Percentiles rank a stretch among this genome's conserved stretches.
Evolutionary conservation across 2,888 invertebrate genomes (phyloP).

Genomic region (Drosophila atroscutellata): DNA sequence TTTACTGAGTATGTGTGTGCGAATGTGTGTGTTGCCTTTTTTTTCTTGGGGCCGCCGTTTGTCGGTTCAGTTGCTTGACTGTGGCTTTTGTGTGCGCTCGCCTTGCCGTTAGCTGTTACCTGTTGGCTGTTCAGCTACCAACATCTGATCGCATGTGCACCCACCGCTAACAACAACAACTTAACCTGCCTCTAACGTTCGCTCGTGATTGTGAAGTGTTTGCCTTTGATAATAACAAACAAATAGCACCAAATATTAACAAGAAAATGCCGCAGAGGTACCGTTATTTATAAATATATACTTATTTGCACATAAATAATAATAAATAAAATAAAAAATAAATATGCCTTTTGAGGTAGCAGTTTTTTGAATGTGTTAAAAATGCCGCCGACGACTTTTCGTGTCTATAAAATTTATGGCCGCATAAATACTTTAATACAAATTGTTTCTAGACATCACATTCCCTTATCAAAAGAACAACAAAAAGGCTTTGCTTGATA

Average conservation of each 20-base stretch:
- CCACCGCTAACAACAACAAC: conserved; percentile 39
- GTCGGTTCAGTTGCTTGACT: conserved; percentile 70
- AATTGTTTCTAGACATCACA: conserved; percentile 63
- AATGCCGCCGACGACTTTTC: conserved; percentile 35
- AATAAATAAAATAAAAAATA: conserved; percentile 5
- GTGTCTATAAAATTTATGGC: conserved; percentile 71
- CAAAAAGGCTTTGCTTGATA: conserved; percentile 63
- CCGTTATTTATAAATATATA: conserved; percentile 50
- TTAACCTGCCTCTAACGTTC: conserved; percentile 14
- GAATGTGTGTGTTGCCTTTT: conserved; percentile 4
- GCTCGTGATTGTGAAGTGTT: conserved; percentile 68
- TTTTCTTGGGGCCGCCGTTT: conserved; percentile 59
- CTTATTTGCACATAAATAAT: not conserved
- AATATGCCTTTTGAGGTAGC: conserved; percentile 45
- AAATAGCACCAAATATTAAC: conserved; percentile 16
- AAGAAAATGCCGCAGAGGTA: conserved; percentile 72
- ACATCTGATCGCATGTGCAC: conserved; percentile 48
- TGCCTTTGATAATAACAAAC: conserved; percentile 63
- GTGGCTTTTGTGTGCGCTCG: conserved; percentile 68
- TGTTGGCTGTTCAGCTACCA: conserved; percentile 37
- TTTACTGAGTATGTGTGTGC: not conserved
- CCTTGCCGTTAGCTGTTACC: conserved; percentile 58
- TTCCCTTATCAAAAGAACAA: conserved; percentile 70
- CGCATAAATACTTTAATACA: conserved; percentile 57
- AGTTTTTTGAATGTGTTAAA: conserved; percentile 68